These are phyloP conservation scores for Colius striatus DNA, from an alignment of 2,113 vertebrate species.

Conservation along the genomic window DNA sequence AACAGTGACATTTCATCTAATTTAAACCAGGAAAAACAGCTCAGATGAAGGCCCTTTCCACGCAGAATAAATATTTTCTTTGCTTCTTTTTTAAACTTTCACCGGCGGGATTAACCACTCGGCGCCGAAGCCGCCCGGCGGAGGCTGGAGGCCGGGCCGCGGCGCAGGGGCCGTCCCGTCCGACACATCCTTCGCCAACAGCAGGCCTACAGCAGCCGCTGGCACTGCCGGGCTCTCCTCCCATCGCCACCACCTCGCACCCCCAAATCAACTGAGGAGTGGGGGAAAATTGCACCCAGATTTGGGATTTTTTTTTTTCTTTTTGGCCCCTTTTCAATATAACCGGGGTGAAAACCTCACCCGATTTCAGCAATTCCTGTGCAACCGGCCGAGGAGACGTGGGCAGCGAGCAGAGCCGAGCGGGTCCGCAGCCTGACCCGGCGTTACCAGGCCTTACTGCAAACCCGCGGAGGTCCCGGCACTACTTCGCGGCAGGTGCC, in stretches of 20 bases:
- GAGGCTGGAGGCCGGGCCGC: not conserved
- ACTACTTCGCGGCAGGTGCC: not conserved
- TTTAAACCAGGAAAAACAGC: not conserved
- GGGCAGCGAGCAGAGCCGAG: not conserved
- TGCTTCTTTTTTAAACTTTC: not conserved
- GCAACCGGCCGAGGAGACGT: not conserved
- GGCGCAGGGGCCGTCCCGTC: not conserved
- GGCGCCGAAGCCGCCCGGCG: not conserved
- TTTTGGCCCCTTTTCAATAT: not conserved
- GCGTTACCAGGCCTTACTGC: accelerated
- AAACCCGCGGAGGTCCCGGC: too few species aligned
- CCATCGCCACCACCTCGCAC: not conserved
- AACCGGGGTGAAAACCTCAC: not conserved
- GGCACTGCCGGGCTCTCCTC: not conserved
- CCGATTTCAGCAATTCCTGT: accelerated
- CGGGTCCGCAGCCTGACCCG: accelerated
- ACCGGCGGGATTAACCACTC: not conserved
- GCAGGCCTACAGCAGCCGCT: too few species aligned
- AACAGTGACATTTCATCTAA: not conserved
- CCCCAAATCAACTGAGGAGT: not conserved
- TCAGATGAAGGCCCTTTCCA: not conserved
- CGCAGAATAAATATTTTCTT: not conserved
- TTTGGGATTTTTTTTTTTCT: too few species aligned
- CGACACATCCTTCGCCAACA: too few species aligned
- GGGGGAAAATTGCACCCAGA: accelerated